Base-by-base conservation (phyloP, 2,888 invertebrate genomes). In the Hylaea fasciaria region DNA sequence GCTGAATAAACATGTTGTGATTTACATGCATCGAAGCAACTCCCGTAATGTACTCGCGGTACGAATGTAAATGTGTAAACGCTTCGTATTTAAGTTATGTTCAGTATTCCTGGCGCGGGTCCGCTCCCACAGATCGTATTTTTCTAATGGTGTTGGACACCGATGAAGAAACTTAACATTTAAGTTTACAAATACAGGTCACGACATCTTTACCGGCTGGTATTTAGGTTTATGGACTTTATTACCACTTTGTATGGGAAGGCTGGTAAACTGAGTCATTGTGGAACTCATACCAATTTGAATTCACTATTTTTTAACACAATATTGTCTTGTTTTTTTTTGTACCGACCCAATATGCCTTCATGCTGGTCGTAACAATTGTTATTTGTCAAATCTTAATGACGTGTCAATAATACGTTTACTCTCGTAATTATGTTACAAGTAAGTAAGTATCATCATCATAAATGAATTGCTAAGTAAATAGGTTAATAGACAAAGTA, bases 21-120 rank as follows among this genome's bases (percentile, higher is more conserved):
- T 92, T 91, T 87, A 88, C 90, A 92, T 92, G 91, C 91, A 90
- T 86, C 88, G 85, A 78, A 85, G 90, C 82, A 74, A 81, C 89
- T 88, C 86, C 87, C 87, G 87, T 91, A 91, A 91, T 90, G 87
- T 89, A 85, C 81, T 82, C 85, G 87, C 85, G 73, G 69, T 72
- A 77, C 76, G 91, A 90, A 91, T 92, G 84, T 82, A 79, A 91
- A 91, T 88, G 82, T 69, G 75, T 73, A 73, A 79, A 81, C 80
- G 81, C 82, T 82, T 83, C 77, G 81, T 81, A 82, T n/a, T n/a
- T 80, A 74, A 72, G 66, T 72, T 74, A 66, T 81, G 70, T 77
- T 80, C 71, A 76, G 73, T 82, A 76, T 83, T 76, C 75, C 71
- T 65, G 66, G 72, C 70, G 72, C 54, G 74, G 72, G 73, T 75